Percentiles rank a stretch among this genome's conserved stretches.
Conservation (phyloP, 2,888 invertebrate species). For the Catocala sponsa region DNA sequence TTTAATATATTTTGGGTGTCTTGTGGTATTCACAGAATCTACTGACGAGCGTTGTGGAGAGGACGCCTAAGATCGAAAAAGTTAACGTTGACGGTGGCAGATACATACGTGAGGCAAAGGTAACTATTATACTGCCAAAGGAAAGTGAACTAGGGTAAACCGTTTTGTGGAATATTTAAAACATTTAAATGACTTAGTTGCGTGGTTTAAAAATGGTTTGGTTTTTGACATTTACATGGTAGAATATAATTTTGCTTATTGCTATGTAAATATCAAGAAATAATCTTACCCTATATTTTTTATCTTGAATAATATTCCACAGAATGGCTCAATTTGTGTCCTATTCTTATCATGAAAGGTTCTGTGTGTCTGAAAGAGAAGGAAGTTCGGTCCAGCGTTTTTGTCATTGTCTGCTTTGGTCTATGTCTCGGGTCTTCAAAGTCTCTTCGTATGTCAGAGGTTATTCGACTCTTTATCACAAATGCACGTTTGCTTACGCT, state of each 20-base stretch:
- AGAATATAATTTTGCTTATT: too few species aligned
- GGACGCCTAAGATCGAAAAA: conserved; percentile 97
- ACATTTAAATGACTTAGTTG: conserved; percentile 1
- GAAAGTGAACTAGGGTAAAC: conserved; percentile 46
- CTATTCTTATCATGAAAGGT: conserved; percentile 54
- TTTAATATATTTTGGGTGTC: conserved; percentile 62
- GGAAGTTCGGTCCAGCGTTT: conserved; percentile 76
- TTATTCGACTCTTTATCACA: conserved; percentile 44
- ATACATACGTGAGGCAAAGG: conserved; percentile 99
- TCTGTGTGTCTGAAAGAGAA: conserved; percentile 66
- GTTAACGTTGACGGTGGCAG: conserved; percentile 98
- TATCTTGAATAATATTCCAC: conserved; percentile 31
- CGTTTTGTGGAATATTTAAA: conserved; percentile 52
- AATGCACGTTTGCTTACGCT: conserved; percentile 52
- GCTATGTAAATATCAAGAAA: neutral
- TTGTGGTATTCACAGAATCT: conserved; percentile 91
- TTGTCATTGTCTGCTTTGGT: conserved; percentile 60
- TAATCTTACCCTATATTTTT: neutral
- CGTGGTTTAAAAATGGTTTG: neutral
- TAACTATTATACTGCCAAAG: conserved; percentile 85
- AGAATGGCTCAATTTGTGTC: conserved; percentile 21
- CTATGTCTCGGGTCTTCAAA: conserved; percentile 62
- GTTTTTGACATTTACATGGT: too few species aligned
- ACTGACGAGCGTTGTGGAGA: conserved; percentile 97
- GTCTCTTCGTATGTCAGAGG: conserved; percentile 67